Percentiles rank a stretch among this genome's conserved stretches.
phyloP scores from a whole-genome alignment of 2,888 invertebrate genomes.

The Gastracanthus pulcherrimus region DNA sequence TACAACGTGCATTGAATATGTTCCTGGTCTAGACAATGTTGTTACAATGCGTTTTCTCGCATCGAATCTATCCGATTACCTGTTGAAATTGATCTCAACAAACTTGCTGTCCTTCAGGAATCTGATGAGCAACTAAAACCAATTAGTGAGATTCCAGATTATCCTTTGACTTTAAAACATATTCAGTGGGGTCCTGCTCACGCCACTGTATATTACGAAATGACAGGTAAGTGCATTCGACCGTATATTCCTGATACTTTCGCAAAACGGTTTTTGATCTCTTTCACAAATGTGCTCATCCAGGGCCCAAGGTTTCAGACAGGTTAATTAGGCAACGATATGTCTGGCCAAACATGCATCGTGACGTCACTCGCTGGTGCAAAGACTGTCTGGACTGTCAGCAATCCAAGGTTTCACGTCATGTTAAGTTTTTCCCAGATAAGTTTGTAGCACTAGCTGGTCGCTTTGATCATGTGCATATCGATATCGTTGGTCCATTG shows the following conservation, averaged over 20 bases:
- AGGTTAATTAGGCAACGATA: no score
- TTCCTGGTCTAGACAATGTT: slow-evolving; percentile 26
- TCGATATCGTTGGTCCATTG: no score
- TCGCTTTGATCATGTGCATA: no score
- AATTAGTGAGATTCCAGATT: neutral
- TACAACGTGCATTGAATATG: slow-evolving; percentile 35
- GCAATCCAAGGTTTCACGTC: no score
- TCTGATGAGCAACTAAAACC: neutral
- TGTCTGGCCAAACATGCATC: no score
- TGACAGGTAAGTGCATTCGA: neutral
- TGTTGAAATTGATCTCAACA: neutral
- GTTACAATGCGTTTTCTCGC: slow-evolving; percentile 24
- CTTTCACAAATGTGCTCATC: no score
- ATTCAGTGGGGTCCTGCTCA: neutral
- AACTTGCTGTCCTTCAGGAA: slow-evolving; percentile 6
- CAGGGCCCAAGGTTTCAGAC: no score
- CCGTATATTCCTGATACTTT: neutral
- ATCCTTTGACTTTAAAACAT: neutral
- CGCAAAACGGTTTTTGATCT: no score
- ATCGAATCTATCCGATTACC: neutral
- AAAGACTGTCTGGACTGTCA: no score
- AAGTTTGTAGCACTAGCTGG: no score
- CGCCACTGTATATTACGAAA: neutral
- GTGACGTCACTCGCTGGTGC: no score
- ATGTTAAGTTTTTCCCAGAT: no score